These are phyloP conservation scores for Nothoprocta perdicaria DNA, from an alignment of 2,113 vertebrate species.

Conservation along the genomic window DNA sequence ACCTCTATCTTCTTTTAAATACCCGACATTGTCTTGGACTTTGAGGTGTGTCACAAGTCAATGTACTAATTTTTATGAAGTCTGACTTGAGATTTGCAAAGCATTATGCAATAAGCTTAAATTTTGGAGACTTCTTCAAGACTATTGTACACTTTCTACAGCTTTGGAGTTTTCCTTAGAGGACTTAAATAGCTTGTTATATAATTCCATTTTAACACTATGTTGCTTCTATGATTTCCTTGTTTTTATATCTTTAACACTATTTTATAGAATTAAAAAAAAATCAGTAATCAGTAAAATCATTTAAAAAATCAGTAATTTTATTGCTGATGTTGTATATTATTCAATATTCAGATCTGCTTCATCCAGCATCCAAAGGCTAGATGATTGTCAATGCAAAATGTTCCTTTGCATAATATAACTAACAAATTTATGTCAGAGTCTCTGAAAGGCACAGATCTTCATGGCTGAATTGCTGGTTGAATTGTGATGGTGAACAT, in stretches of 20 bases:
- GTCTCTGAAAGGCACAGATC: not conserved
- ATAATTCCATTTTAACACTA: conserved; percentile 17
- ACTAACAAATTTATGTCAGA: not conserved
- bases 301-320: not conserved
- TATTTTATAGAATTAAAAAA: not conserved
- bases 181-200: not conserved
- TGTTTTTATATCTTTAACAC: not conserved
- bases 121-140: not conserved
- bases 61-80: not conserved
- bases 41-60: not conserved
- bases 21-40: not conserved
- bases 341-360: not conserved
- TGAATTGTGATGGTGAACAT: not conserved
- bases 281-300: no score
- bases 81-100: not conserved
- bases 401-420: not conserved
- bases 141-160: not conserved
- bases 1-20: not conserved
- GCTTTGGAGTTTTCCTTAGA: not conserved
- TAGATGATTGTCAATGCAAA: not conserved
- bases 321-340: not conserved
- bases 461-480: not conserved
- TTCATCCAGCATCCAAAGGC: not conserved
- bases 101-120: not conserved
- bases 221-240: not conserved